Evolutionary conservation across 2,888 invertebrate genomes (phyloP).

Genomic region (Drosophila paramelanica): DNA sequence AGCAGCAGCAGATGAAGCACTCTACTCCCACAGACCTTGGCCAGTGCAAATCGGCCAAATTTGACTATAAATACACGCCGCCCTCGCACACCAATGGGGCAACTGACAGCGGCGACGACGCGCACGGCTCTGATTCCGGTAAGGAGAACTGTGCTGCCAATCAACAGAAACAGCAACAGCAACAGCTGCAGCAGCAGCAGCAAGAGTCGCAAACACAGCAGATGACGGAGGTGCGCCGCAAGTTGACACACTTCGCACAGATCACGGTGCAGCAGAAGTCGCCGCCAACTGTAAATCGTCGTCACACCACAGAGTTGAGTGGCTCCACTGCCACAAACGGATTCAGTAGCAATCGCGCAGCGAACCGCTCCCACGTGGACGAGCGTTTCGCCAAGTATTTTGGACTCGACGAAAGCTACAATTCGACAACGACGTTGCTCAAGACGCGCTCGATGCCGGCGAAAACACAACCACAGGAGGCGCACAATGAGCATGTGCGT

Average conservation of each 20-base stretch:
- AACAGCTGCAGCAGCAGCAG: slow-evolving; percentile 16
- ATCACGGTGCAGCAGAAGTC: slow-evolving; percentile 42
- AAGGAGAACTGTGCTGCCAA: slow-evolving; percentile 82
- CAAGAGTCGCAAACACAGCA: slow-evolving; percentile 30
- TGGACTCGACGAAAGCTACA: slow-evolving; percentile 61
- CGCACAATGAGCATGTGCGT: slow-evolving; percentile 71
- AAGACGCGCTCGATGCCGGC: slow-evolving; percentile 35
- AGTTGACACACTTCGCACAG: slow-evolving; percentile 62
- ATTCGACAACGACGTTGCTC: slow-evolving; percentile 27
- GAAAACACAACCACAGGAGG: slow-evolving; percentile 36
- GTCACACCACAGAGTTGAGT: slow-evolving; percentile 62
- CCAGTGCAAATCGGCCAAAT: slow-evolving; percentile 55
- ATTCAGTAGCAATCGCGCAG: slow-evolving; percentile 7
- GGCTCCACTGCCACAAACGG: slow-evolving; percentile 33
- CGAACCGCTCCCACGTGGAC: slow-evolving; percentile 50
- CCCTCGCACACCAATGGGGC: slow-evolving; percentile 18
- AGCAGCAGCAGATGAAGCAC: slow-evolving; percentile 47
- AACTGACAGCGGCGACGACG: slow-evolving; percentile 51
- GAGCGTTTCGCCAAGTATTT: slow-evolving; percentile 83
- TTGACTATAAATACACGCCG: slow-evolving; percentile 57
- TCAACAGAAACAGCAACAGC: slow-evolving; percentile 30
- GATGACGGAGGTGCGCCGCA: slow-evolving; percentile 73
- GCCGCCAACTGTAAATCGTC: slow-evolving; percentile 39
- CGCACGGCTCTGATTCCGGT: slow-evolving; percentile 81
- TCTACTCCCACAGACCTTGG: slow-evolving; percentile 5